Conservation (phyloP, 2,113 vertebrate genomes). For the Cromileptes altivelis region DNA sequence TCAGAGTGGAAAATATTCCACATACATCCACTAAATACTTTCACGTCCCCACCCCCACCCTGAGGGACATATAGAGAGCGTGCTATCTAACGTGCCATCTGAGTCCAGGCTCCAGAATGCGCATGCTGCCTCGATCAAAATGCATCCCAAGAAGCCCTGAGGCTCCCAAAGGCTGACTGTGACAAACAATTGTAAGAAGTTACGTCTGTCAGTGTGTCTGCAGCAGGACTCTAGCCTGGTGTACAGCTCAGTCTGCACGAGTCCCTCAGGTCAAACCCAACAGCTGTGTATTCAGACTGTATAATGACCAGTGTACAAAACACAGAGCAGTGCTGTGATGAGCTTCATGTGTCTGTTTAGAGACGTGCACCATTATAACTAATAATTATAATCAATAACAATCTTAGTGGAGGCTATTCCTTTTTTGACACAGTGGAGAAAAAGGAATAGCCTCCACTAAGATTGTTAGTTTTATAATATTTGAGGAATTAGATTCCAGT, state of each 20-base stretch:
- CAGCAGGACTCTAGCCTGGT: conserved; percentile 20
- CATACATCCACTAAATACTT: conserved; percentile 50
- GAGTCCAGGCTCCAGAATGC: conserved; percentile 72
- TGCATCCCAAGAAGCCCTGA: conserved; percentile 34
- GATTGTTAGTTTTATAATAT: too few relatives aligned
- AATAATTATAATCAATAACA: neutral
- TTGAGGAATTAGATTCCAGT: too few relatives aligned
- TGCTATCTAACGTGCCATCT: conserved; percentile 73
- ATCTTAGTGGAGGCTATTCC: too few relatives aligned
- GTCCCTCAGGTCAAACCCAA: conserved; percentile 17
- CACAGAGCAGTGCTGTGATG: neutral
- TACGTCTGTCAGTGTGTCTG: conserved; percentile 41
- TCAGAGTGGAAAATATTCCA: conserved; percentile 72
- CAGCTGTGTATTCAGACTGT: conserved; percentile 33
- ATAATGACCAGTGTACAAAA: conserved; percentile 6
- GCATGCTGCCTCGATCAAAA: conserved; percentile 23
- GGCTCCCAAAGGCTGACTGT: conserved; percentile 35
- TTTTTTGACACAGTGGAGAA: too few relatives aligned
- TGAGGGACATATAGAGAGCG: conserved; percentile 50
- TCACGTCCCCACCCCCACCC: conserved; percentile 42
- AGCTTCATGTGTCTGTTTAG: neutral
- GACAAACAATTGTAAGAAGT: too few relatives aligned
- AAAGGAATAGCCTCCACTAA: too few relatives aligned
- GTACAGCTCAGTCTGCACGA: neutral
- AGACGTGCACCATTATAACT: neutral